Percentiles rank a stretch among this genome's conserved stretches.
phyloP scores from a whole-genome alignment of 30 jellyfish, hydroid and myxozoan species.

The Turritopsis rubra region DNA sequence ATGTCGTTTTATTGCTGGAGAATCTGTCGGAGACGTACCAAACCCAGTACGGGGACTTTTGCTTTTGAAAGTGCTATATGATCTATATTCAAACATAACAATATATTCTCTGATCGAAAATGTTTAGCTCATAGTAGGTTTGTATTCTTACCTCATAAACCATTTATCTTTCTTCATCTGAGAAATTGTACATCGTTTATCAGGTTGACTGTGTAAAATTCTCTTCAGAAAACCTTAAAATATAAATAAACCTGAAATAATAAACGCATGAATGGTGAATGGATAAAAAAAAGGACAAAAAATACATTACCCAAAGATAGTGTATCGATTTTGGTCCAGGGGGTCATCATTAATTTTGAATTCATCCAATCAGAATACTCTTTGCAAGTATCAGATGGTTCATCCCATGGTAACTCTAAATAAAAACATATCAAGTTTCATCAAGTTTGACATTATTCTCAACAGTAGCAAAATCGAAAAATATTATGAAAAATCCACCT shows the following conservation, averaged over 20 bases:
- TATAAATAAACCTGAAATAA: not conserved
- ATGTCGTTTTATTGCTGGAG: slow-evolving; percentile 80
- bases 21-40: slow-evolving; percentile 21
- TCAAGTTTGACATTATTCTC: not conserved
- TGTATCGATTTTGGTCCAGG: slow-evolving; percentile 90
- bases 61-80: slow-evolving; percentile 50
- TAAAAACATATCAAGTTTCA: not conserved
- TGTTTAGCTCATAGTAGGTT: not conserved
- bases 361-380: slow-evolving; percentile 74
- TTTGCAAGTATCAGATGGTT: slow-evolving; percentile 65
- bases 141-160: slow-evolving; percentile 55
- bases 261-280: too few relatives aligned
- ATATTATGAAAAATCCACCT: slow-evolving; percentile 33
- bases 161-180: slow-evolving; percentile 84
- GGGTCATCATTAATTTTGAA: slow-evolving; percentile 48
- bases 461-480: not conserved
- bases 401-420: slow-evolving; percentile 99
- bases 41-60: slow-evolving; percentile 67
- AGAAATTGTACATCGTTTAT: slow-evolving; percentile 59
- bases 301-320: slow-evolving; percentile 50
- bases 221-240: slow-evolving; percentile 62
- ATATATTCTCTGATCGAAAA: not conserved
- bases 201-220: slow-evolving; percentile 56
- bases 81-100: slow-evolving; percentile 17
- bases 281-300: not conserved